Conservation (phyloP, 2,797 vertebrate genomes). For the Sebastes iracundus region DNA sequence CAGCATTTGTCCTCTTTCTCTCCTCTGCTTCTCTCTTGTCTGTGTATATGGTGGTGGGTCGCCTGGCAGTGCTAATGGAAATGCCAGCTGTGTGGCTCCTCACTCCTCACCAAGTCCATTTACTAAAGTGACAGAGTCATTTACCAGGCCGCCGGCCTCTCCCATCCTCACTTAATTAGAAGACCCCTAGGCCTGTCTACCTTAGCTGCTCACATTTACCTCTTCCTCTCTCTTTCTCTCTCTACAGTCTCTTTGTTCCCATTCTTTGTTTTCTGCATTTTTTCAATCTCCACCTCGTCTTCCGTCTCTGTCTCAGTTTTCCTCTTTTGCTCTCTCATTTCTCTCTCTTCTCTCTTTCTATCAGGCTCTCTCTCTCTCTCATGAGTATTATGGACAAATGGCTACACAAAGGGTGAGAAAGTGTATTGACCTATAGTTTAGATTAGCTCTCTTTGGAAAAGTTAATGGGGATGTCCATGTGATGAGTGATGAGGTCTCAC, state of each 20-base stretch:
- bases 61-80: slow-evolving; percentile 75
- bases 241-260: slow-evolving; percentile 31
- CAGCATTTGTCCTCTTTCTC: slow-evolving; percentile 27
- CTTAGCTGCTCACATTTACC: slow-evolving; percentile 67
- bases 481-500: slow-evolving; percentile 24
- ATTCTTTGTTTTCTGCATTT: slow-evolving; percentile 53
- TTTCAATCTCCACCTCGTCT: slow-evolving; percentile 49
- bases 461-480: slow-evolving; percentile 55
- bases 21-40: slow-evolving; percentile 11
- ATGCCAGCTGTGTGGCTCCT: slow-evolving; percentile 78
- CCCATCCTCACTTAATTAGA: slow-evolving; percentile 86
- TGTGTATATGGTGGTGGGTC: slow-evolving; percentile 49
- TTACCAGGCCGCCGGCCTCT: slow-evolving; percentile 82
- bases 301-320: slow-evolving; percentile 56
- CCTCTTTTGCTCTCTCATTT: slow-evolving; percentile 23
- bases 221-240: slow-evolving; percentile 28
- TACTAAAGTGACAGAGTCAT: slow-evolving; percentile 88
- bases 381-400: slow-evolving; percentile 45
- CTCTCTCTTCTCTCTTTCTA: slow-evolving; percentile 9
- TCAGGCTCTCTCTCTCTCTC: slow-evolving; percentile 16
- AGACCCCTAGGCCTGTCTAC: slow-evolving; percentile 77
- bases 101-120: slow-evolving; percentile 85
- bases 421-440: slow-evolving; percentile 46
- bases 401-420: slow-evolving; percentile 34
- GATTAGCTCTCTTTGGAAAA: slow-evolving; percentile 44